These are phyloP conservation scores for Suricata suricatta DNA, from an alignment of 2,113 vertebrate genomes.

Conservation along the genomic window DNA sequence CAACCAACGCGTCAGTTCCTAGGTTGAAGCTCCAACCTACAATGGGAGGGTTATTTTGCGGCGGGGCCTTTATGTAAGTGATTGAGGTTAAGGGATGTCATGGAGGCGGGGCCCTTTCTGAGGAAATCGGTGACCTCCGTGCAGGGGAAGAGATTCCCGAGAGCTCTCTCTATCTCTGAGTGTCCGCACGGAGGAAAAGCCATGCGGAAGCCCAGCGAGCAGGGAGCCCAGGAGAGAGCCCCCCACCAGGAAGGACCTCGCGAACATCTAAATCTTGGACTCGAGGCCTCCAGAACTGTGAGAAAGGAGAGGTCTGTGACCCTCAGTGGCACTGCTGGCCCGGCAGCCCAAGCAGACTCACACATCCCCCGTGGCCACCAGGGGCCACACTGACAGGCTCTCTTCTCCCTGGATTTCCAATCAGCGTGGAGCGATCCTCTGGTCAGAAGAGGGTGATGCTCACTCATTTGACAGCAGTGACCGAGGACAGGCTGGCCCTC, in stretches of 20 bases:
- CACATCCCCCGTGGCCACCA: background rate
- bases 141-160: background rate
- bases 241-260: no score
- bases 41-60: background rate
- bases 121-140: background rate
- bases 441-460: fast-evolving
- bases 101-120: background rate
- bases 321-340: background rate
- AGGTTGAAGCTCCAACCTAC: no score
- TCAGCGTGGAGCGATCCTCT: background rate
- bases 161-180: background rate
- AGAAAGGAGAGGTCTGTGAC: background rate
- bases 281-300: background rate
- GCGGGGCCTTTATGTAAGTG: no score
- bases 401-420: background rate
- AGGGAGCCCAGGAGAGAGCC: background rate
- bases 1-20: no score
- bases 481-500: background rate
- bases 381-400: background rate
- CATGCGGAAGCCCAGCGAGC: background rate
- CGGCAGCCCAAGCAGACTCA: background rate
- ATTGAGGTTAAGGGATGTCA: background rate
- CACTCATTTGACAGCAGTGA: no score
- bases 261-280: background rate
- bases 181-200: background rate